Evolutionary conservation across 2,888 invertebrate genomes (phyloP).

Genomic region (Nebria brevicollis): DNA sequence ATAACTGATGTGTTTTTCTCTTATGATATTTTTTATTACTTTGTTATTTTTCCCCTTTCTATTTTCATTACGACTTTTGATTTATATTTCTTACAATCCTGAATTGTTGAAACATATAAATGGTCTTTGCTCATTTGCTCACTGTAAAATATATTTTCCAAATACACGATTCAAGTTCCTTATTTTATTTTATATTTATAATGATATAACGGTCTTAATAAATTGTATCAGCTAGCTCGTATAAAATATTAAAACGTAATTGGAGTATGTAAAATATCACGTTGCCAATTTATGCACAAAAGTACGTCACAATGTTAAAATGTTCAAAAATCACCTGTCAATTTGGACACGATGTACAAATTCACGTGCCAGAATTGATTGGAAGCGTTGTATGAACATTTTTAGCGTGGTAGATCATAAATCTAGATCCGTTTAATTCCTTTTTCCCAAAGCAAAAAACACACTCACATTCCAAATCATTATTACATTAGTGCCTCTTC

Average conservation of each 20-base stretch:
- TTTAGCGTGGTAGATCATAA: background rate
- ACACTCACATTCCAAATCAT: background rate
- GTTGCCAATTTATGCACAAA: background rate
- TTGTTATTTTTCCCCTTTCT: background rate
- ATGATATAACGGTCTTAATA: no score
- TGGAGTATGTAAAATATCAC: no score
- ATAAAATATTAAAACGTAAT: no score
- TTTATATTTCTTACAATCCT: background rate
- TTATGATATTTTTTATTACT: background rate
- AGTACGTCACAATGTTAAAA: background rate
- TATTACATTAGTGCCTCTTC: background rate
- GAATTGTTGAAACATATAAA: background rate
- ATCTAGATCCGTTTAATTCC: background rate
- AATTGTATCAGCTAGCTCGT: no score
- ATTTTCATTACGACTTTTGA: background rate
- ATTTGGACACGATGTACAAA: background rate
- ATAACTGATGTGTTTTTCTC: conserved; percentile 1
- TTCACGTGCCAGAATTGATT: background rate
- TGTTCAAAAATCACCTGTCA: background rate
- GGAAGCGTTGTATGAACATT: background rate
- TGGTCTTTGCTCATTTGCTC: no score
- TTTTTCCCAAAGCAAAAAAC: background rate
- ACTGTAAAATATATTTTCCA: background rate
- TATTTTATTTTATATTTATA: no score
- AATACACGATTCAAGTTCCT: no score